Base-by-base conservation (phyloP, 2,113 vertebrate genomes). In the Pimephales promelas region DNA sequence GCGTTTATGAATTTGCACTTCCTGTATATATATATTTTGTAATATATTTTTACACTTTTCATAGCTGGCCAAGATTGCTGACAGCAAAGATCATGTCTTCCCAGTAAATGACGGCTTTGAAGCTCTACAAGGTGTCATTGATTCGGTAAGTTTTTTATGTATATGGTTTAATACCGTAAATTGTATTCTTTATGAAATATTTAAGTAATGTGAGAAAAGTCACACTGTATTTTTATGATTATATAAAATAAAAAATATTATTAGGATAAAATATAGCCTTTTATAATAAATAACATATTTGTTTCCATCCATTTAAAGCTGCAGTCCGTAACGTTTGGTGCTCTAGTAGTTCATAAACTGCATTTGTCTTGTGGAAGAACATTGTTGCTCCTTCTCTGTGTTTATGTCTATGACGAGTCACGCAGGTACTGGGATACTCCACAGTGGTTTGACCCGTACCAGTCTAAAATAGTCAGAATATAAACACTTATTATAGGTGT, bases 51-150 rank as follows among this genome's bases (percentile, higher is more conserved):
- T 76, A 34, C 71, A 36, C 2, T 47, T 86, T 61, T 80, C 66
- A 71, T 90, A 99, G 98, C 92, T 99, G 94, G 98, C 98, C 47
- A 95, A 97, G 45, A 99, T 99, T n/a, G 98, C 98, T 3, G 97
- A 99, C 90, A 98, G 97, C 86, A 98, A 95, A 87, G 98, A 98
- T 40, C 98, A 99, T 0, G 98, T 99, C 81, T 99, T 99, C 89
- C 98, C 98, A 0, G 98, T 99, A n/a, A 99, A 96, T 8, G 98
- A 96, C 3, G 98, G 97, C 10, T 99, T 99, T 83, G 95, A 98
- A 88, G 98, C 98, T 52, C 93, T 99, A 83, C 97, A 99, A 88
- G 96, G 97, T 5, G 95, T 99, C 90, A 99, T 99, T 3, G 96
- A 97, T 90, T 98, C 97, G 3, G 98, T 99, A 91, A 98, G 97